Conservation (phyloP, 2,113 vertebrate genomes). For the Mastomys natalensis region DNA sequence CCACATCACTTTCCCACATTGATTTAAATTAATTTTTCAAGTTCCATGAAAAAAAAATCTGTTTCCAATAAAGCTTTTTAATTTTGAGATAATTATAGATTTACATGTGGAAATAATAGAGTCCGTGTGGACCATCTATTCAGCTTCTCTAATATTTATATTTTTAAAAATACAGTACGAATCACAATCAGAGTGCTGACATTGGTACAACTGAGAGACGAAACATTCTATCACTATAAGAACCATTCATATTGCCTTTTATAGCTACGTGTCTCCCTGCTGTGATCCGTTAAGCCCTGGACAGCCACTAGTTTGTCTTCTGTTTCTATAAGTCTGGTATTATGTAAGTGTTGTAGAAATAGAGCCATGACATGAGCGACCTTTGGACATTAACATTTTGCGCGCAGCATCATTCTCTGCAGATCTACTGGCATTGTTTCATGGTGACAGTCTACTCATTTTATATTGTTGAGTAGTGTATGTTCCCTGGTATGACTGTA, state of each 20-base stretch:
- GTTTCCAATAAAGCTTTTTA: constrained; percentile 2
- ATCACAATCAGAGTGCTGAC: neutral
- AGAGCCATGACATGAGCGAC: neutral
- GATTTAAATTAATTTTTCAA: constrained; percentile 40
- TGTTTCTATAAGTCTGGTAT: constrained; percentile 37
- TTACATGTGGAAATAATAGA: constrained; percentile 50
- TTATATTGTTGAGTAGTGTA: neutral
- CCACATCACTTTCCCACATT: constrained; percentile 1
- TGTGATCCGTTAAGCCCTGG: neutral
- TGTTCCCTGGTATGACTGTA: neutral
- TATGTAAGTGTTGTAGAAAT: neutral
- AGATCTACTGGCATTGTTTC: neutral
- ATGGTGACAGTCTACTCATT: neutral
- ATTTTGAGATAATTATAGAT: constrained; percentile 46
- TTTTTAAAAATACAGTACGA: neutral
- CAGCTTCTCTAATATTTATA: neutral
- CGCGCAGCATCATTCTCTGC: neutral
- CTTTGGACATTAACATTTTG: neutral
- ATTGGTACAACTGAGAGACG: neutral
- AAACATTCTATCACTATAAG: neutral
- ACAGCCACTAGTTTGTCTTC: neutral
- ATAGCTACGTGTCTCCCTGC: neutral
- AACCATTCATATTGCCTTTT: neutral
- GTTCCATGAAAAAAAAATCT: neutral
- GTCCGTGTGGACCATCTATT: neutral